Percentiles rank a stretch among this genome's conserved stretches.
phyloP scores from a whole-genome alignment of 1,140 invertebrate species.

The Harlomillsia oculata region DNA sequence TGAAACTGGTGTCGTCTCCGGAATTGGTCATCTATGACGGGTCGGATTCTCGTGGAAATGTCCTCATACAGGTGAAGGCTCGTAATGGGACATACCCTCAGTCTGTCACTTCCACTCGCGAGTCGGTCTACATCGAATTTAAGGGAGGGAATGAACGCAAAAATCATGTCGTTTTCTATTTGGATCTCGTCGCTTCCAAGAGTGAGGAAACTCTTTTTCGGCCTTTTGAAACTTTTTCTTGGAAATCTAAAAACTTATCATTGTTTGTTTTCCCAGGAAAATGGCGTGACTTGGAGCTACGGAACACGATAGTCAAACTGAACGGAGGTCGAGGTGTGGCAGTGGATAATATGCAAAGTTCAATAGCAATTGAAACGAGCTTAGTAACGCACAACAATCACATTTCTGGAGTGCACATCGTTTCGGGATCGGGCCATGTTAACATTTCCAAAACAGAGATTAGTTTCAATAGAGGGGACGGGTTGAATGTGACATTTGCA shows the following conservation, averaged over 20 bases:
- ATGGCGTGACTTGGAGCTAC: constrained; percentile 78
- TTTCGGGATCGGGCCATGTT: constrained; percentile 76
- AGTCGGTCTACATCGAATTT: constrained; percentile 67
- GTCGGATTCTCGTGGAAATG: constrained; percentile 53
- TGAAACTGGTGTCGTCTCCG: too few species aligned
- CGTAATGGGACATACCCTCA: constrained; percentile 72
- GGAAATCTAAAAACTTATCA: not conserved
- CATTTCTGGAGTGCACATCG: constrained; percentile 75
- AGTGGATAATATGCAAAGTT: constrained; percentile 71
- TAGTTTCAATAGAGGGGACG: constrained; percentile 82
- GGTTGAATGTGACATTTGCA: constrained; percentile 79
- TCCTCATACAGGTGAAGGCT: constrained; percentile 57
- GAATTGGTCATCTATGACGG: constrained; percentile 69
- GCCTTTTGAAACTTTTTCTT: not conserved
- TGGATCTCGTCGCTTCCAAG: constrained; percentile 63
- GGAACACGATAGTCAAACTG: constrained; percentile 66
- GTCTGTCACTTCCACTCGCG: constrained; percentile 65
- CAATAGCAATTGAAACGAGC: constrained; percentile 65
- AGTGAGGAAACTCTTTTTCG: constrained; percentile 40
- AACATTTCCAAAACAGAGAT: constrained; percentile 84
- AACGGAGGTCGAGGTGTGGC: constrained; percentile 89
- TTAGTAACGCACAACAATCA: constrained; percentile 78
- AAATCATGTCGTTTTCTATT: constrained; percentile 60
- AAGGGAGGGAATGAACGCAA: constrained; percentile 54
- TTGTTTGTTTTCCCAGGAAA: constrained; percentile 48